A percentile compares a stretch with the other conserved stretches of the same genome.
phyloP scores from a whole-genome alignment of 2,888 invertebrate species.

The Horisme vitalbata region DNA sequence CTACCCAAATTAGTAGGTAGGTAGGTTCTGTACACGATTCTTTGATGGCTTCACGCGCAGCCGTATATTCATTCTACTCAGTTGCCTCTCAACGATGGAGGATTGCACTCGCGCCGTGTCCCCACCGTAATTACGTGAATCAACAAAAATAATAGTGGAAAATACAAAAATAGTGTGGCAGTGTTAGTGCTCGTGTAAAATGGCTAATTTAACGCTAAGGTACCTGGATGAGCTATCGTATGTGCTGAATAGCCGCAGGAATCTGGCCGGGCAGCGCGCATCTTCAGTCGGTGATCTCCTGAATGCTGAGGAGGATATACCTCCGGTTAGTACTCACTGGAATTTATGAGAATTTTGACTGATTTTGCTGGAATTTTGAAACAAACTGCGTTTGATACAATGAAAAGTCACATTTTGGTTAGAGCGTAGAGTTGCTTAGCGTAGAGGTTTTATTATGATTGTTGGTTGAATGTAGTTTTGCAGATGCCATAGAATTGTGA shows the following conservation, averaged over 20 bases:
- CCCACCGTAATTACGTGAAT: conserved; percentile 3
- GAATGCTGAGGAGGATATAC: conserved; percentile 68
- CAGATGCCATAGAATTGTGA: too few species aligned
- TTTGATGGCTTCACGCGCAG: conserved; percentile 12
- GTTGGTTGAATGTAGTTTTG: too few species aligned
- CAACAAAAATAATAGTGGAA: conserved; percentile 8
- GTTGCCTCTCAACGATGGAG: conserved; percentile 19
- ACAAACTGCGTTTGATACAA: too few species aligned
- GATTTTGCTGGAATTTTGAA: background rate
- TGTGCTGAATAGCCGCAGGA: conserved; percentile 72
- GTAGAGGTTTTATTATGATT: too few species aligned
- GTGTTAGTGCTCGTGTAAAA: conserved; percentile 39
- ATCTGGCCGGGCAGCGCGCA: conserved; percentile 70
- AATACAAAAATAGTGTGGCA: conserved; percentile 1
- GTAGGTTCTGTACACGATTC: conserved; percentile 8
- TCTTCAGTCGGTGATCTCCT: conserved; percentile 78
- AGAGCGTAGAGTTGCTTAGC: too few species aligned
- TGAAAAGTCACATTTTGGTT: too few species aligned
- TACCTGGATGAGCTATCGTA: conserved; percentile 80
- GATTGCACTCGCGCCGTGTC: background rate
- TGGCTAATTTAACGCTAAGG: conserved; percentile 75
- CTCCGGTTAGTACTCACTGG: conserved; percentile 68
- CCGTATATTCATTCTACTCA: conserved; percentile 4
- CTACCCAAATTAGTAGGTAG: too few species aligned
- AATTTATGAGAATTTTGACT: background rate